Evolutionary conservation across 2,113 vertebrate species (phyloP), one percentile per base, ranked within the genome.

Genomic region (Clupea harengus): DNA sequence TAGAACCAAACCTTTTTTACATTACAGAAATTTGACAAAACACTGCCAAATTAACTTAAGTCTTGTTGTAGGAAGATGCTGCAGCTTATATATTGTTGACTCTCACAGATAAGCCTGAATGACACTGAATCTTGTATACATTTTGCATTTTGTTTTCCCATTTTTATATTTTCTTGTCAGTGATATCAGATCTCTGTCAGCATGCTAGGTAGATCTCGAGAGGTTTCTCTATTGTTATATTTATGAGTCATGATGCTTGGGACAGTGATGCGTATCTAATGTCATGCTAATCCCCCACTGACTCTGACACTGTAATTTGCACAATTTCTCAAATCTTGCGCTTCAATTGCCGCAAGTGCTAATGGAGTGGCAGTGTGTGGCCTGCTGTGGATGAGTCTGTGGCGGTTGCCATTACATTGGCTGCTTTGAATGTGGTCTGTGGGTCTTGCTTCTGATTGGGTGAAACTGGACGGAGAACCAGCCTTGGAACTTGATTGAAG

Each of bases 131-230:
- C 25, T 72, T 72, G 25, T 72, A 72, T 72, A 11, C 2, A 72
- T 32, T 13, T 28, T 32, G 25, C 25, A 25, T 72, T 72, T 72
- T 72, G 25, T 72, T 72, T 72, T 28, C 25, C 9, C 10, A 1
- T 72, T 72, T 72, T 9, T 28, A 10, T 28, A 28, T 32, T 28
- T 72, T 15, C 28, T 72, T 32, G 64, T 72, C 64, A 72, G 25
- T 72, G n/a, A 25, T 72, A 72, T 72, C 64, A 72, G 64, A 72
- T 72, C n/a, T 28, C 64, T 72, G 64, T 72, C 64, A 13, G 64
- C 10, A 28, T 72, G 25, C n/a, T 72, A 72, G 64, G 25, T 72
- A 72, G 25, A 72, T 72, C n/a, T 72, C 64, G 9, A 32, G 25
- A 32, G 64, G n/a, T 72, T 72, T 72, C 28, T 72, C 64, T 72